These are phyloP conservation scores for Strigamia crassipes DNA, from an alignment of 2,888 invertebrate species.

Conservation along the genomic window DNA sequence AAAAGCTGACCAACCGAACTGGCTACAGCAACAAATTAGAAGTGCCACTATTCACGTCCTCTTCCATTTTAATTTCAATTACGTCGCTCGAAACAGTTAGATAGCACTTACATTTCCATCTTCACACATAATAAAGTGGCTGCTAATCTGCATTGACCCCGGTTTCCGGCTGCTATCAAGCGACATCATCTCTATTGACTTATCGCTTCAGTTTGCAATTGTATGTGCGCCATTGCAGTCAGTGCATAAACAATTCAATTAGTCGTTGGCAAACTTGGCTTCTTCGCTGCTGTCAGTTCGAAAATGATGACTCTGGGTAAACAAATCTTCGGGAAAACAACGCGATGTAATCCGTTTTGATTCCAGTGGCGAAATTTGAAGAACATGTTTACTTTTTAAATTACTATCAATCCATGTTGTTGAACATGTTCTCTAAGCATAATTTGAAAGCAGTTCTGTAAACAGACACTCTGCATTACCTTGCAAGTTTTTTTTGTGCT, in stretches of 20 bases:
- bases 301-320: neutral
- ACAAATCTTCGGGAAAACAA: neutral
- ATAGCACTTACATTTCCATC: constrained; percentile 10
- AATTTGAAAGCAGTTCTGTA: neutral
- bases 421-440: neutral
- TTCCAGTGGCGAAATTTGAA: neutral
- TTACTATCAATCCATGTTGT: neutral
- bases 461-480: neutral
- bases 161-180: neutral
- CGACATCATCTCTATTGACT: neutral
- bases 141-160: neutral
- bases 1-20: neutral
- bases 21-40: neutral
- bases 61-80: constrained; percentile 2
- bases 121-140: neutral
- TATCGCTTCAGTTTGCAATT: neutral
- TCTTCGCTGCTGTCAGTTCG: neutral
- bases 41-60: neutral
- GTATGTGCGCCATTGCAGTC: neutral
- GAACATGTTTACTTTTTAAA: neutral
- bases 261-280: too few species aligned
- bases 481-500: too few species aligned
- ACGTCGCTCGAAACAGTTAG: neutral
- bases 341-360: neutral
- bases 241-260: neutral